A percentile compares a stretch with the other conserved stretches of the same genome.
These are phyloP conservation scores for Norana najaformis DNA, from an alignment of 2,888 invertebrate species.

Conservation along the genomic window DNA sequence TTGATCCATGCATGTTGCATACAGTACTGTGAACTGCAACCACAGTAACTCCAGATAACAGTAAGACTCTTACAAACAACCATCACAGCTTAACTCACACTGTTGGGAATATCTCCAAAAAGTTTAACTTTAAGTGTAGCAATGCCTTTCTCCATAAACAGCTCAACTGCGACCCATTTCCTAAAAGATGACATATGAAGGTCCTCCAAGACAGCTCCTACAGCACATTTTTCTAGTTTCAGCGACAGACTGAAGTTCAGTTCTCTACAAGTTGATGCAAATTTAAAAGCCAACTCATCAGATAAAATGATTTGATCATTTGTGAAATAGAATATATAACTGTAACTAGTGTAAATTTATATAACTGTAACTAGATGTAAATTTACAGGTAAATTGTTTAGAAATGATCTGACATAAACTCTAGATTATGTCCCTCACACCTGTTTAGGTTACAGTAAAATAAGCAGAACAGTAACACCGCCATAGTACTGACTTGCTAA, in stretches of 20 bases:
- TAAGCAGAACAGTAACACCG: too few relatives aligned
- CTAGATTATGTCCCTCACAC: too few relatives aligned
- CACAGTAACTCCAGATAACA: not conserved
- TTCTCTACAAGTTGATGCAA: slow-evolving; percentile 70
- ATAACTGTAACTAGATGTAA: too few relatives aligned
- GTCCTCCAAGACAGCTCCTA: slow-evolving; percentile 69
- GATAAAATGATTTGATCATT: too few relatives aligned
- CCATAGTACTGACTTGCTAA: too few relatives aligned
- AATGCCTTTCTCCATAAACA: slow-evolving; percentile 73
- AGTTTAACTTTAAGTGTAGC: slow-evolving; percentile 76
- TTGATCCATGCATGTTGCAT: not conserved
- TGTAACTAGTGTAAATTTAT: too few relatives aligned
- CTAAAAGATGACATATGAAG: slow-evolving; percentile 76
- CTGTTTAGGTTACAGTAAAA: too few relatives aligned
- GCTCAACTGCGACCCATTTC: slow-evolving; percentile 72
- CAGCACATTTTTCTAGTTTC: slow-evolving; percentile 65
- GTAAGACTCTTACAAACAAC: not conserved
- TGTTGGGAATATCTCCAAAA: slow-evolving; percentile 64
- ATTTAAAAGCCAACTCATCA: not conserved
- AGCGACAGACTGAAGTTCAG: slow-evolving; percentile 69
- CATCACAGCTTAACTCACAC: slow-evolving; percentile 34
- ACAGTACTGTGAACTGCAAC: not conserved
- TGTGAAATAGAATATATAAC: too few relatives aligned
- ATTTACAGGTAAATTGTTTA: too few relatives aligned
- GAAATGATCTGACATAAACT: too few relatives aligned